Evolutionary conservation across 2,113 vertebrate genomes (phyloP).

Genomic region (Alligator sinensis): DNA sequence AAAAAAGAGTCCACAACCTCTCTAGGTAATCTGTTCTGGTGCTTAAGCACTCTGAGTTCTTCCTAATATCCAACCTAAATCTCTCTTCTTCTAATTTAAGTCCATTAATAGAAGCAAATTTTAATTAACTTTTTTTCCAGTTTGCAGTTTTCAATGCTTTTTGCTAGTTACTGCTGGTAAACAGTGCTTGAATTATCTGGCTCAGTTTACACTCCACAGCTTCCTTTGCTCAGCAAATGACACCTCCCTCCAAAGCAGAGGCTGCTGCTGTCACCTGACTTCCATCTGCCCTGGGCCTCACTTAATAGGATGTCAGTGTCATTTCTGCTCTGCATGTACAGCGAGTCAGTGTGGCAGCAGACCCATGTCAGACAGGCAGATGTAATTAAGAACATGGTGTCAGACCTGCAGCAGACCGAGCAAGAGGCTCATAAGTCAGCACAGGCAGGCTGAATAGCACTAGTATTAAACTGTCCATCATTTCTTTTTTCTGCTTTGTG

Average conservation of each 20-base stretch:
- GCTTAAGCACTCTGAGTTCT: too few relatives aligned
- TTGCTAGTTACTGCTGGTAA: background rate
- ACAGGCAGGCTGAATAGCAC: background rate
- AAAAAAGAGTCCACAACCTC: too few relatives aligned
- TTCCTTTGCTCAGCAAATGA: background rate
- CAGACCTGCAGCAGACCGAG: background rate
- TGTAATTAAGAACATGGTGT: background rate
- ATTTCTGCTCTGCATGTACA: background rate
- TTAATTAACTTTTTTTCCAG: background rate
- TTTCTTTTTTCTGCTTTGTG: background rate
- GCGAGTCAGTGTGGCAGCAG: background rate
- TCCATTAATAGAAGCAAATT: too few relatives aligned
- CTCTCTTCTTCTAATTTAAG: too few relatives aligned
- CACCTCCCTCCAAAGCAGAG: background rate
- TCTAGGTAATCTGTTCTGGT: too few relatives aligned
- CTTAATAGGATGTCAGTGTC: background rate
- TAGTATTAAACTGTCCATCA: background rate
- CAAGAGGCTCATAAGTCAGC: background rate
- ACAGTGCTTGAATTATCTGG: background rate
- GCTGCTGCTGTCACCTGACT: background rate
- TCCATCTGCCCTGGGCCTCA: background rate
- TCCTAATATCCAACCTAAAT: too few relatives aligned
- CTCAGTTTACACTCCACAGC: background rate
- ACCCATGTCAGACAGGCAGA: background rate
- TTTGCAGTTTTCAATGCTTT: background rate